Evolutionary conservation across 2,888 invertebrate species (phyloP), one percentile per base, ranked within the genome.

Genomic region (Tipula helvola): DNA sequence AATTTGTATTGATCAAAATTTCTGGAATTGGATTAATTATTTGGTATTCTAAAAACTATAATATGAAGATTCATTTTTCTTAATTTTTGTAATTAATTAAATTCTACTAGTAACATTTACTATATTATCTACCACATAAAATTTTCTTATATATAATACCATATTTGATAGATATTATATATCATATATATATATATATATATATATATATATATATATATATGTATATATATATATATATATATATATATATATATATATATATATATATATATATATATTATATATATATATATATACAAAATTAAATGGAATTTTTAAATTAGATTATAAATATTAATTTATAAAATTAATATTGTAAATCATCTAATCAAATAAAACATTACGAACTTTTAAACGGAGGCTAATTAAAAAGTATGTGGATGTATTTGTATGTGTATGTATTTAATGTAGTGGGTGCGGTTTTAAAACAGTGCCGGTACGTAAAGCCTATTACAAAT

Each of bases 401-500:
- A 8, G 71, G 28, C 71, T 71, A 71, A 71, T 28, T 71, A 28
- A 28, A 71, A 71, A 71, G 18, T 71, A 71, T 71, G 16, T 52
- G 52, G 16, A 52, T 39, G 52, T n/a, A 4, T 52, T 4, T 52
- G 52, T 52, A 52, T 52, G 52, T 52, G 3, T 71, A 8, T 71
- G 18, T n/a, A 28, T 28, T 28, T 28, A 10, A 57, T 57, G n/a
- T 16, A 28, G 71, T 28, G 28, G 28, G 71, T 28, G 71, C 28
- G 28, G 10, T 28, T 71, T 71, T 28, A 18, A 12, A 28, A 71
- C 71, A 71, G 71, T 71, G 71, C 71, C 71, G 71, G 8, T 71
- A 8, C 71, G 1, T 71, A 5, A 10, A 71, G 10, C 28, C 28
- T 71, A 71, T 87, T 95, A 96, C 90, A 96, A 94, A 91, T 96